Percentiles rank a stretch among this genome's conserved stretches.
These are phyloP conservation scores for Dryobates pubescens DNA, from an alignment of 2,797 vertebrate genomes.

Conservation along the genomic window DNA sequence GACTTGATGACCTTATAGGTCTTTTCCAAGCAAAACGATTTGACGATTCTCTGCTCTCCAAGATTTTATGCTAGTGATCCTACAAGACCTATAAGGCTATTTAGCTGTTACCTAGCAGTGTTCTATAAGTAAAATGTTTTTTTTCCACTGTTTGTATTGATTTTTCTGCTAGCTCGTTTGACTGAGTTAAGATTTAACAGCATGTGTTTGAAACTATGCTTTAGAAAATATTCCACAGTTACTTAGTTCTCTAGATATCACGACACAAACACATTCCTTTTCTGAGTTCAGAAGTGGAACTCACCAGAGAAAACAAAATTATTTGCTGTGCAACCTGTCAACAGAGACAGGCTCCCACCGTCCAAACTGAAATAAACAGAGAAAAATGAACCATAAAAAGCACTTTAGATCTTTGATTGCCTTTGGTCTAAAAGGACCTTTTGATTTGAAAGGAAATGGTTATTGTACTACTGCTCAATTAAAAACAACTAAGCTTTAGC, in stretches of 20 bases:
- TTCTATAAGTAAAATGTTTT: background rate
- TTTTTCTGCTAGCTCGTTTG: constrained; percentile 13
- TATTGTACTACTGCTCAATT: constrained; percentile 34
- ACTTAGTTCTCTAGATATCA: background rate
- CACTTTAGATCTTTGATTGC: constrained; percentile 12
- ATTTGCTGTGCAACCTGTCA: background rate
- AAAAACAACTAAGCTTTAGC: constrained; percentile 42
- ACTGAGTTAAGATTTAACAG: background rate
- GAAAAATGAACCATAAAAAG: background rate
- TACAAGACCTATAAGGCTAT: background rate
- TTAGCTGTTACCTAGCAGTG: background rate
- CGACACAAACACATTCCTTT: background rate
- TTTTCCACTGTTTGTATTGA: background rate
- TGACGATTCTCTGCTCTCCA: background rate
- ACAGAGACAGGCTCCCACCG: background rate
- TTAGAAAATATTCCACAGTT: background rate
- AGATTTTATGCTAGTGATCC: background rate
- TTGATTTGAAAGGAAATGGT: constrained; percentile 27
- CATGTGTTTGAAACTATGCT: background rate
- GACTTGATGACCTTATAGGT: too few relatives aligned
- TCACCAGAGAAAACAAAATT: background rate
- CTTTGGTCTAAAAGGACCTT: constrained; percentile 12
- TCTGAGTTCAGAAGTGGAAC: background rate
- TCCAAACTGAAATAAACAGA: constrained; percentile 45
- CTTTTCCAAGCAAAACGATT: too few relatives aligned